Percentiles rank a stretch among this genome's conserved stretches.
Conservation (phyloP, 2,113 vertebrate species). For the Notarius quadriscutis region DNA sequence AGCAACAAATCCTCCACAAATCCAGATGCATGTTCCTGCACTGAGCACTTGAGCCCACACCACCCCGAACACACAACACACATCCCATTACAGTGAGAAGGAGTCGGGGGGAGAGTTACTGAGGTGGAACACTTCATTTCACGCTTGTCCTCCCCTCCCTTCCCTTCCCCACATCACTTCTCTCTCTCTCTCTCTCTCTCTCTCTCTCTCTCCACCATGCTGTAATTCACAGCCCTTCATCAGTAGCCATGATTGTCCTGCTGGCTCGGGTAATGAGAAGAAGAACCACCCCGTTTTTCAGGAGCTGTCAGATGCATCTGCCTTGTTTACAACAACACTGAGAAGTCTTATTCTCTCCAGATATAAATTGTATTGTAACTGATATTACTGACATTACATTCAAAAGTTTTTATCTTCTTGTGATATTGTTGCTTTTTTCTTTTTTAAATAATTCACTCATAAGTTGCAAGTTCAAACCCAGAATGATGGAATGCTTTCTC, state of each 20-base stretch:
- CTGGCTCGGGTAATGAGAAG: conserved; percentile 21
- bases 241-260: conserved; percentile 29
- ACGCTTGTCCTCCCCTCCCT: conserved; percentile 90
- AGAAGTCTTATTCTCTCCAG: conserved; percentile 9
- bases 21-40: conserved; percentile 49
- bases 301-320: conserved; percentile 18
- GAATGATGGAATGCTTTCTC: neutral
- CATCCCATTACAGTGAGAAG: conserved; percentile 78
- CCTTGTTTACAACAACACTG: conserved; percentile 4
- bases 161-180: conserved; percentile 47
- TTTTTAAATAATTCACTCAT: neutral
- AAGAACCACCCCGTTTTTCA: conserved; percentile 16
- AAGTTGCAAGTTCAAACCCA: neutral
- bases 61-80: conserved; percentile 61
- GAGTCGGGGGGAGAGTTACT: conserved; percentile 84
- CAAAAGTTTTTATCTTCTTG: too few species aligned
- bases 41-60: neutral
- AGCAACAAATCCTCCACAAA: conserved; percentile 26
- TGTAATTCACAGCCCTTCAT: conserved; percentile 29
- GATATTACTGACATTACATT: neutral
- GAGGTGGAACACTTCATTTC: conserved; percentile 99
- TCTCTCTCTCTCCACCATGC: neutral
- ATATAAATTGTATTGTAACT: neutral
- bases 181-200: conserved; percentile 4
- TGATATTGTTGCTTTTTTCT: neutral